Conservation (phyloP, 2,888 invertebrate genomes). For the Dryadula phaetusa region DNA sequence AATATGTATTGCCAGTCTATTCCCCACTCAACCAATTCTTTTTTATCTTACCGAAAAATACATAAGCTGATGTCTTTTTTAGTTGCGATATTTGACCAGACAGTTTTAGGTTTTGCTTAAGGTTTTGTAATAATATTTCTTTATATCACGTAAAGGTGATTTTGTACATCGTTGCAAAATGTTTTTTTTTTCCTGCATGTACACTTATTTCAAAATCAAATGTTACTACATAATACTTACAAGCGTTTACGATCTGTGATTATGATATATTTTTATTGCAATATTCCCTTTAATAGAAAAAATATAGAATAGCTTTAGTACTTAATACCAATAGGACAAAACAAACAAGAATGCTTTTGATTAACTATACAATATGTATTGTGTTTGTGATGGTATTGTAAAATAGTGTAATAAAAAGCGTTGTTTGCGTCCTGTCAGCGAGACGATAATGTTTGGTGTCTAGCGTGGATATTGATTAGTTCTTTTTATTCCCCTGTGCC, state of each 20-base stretch:
- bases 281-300: not conserved
- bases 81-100: not conserved
- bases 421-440: constrained; percentile 36
- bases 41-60: constrained; percentile 29
- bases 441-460: constrained; percentile 42
- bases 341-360: not conserved
- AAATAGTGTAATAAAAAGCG: constrained; percentile 35
- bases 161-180: no score
- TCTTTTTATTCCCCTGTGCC: constrained; percentile 37
- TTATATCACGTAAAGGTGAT: no score
- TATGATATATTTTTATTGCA: not conserved
- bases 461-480: constrained; percentile 42
- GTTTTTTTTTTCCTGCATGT: no score
- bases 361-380: not conserved
- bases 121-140: not conserved
- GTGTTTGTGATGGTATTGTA: constrained; percentile 2
- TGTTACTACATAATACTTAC: not conserved
- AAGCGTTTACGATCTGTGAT: not conserved
- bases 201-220: not conserved
- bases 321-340: not conserved
- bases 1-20: constrained; percentile 41
- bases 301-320: not conserved
- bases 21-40: constrained; percentile 33
- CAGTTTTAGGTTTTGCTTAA: not conserved
- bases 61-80: not conserved